Evolutionary conservation across 2,888 invertebrate genomes (phyloP), one percentile per base, ranked within the genome.

Genomic region (Hyalella azteca): DNA sequence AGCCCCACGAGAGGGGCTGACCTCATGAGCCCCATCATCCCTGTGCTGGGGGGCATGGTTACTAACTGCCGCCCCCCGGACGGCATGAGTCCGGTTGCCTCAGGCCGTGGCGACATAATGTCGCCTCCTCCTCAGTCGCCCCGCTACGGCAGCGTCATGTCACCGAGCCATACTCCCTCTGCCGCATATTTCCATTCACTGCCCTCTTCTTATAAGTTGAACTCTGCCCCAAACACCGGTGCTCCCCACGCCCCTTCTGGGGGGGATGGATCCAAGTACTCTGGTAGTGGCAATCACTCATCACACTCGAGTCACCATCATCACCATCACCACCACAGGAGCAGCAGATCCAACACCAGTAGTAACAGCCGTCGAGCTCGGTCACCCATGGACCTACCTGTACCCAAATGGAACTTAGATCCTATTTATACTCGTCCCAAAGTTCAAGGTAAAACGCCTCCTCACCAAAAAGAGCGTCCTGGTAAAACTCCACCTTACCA

Each of bases 301-400:
- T 66, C 66, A 32, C 75, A 49, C 76, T 78, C n/a, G 66, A 45
- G 49, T 73, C 78, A 39, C 59, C 80, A 48, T 36, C 79, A 41
- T 41, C 83, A 50, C 49, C 76, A 29, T 80, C 79, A 45, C 81
- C 81, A 32, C 77, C 79, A 78, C 77, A 32, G 45, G 22, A 75
- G 75, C 75, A 75, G 75, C 41, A 66, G 66, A 19, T 66, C 66
- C 32, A 66, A 19, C 39, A 66, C 19, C 36, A 36, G 66, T 66
- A 36, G 66, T n/a, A 75, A 45, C 45, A 75, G 75, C 22, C 29
- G 45, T 3, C 40, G 75, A 75, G 75, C 75, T 29, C 40, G 75
- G 0, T 75, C 79, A 26, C 84, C 84, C 36, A 84, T 84, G 84
- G 84, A 84, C 73, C 75, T 84, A 7, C 84, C 82, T 29, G 81